Evolutionary conservation across 2,797 vertebrate species (phyloP).

Genomic region (Pseudochaenichthys georgianus): DNA sequence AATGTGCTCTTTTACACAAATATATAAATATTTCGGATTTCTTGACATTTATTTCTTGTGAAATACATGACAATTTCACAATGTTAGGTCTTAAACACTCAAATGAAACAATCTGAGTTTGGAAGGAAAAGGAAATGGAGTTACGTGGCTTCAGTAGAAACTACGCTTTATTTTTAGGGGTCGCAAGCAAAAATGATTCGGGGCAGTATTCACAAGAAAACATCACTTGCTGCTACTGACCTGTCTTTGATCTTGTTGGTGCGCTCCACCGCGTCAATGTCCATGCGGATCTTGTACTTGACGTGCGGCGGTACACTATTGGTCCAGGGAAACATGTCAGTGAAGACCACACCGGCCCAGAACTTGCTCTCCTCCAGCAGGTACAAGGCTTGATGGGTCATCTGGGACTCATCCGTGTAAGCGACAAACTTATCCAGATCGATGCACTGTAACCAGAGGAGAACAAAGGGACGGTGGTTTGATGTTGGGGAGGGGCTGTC

Average conservation of each 20-base stretch:
- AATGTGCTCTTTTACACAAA: too few relatives aligned
- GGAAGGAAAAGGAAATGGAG: not conserved
- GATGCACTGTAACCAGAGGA: slow-evolving; percentile 86
- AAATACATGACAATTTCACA: not conserved
- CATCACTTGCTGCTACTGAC: slow-evolving; percentile 80
- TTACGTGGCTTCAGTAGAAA: not conserved
- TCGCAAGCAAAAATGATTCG: slow-evolving; percentile 77
- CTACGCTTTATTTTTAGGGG: not conserved
- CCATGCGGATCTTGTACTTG: slow-evolving; percentile 96
- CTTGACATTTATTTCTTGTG: not conserved
- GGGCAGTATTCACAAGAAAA: not conserved
- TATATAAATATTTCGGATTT: not conserved
- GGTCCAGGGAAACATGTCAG: slow-evolving; percentile 87
- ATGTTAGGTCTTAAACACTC: not conserved
- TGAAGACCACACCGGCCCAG: slow-evolving; percentile 94
- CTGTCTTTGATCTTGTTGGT: slow-evolving; percentile 98
- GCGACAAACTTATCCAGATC: slow-evolving; percentile 95
- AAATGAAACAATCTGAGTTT: not conserved
- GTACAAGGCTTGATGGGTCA: slow-evolving; percentile 88
- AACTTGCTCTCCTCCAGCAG: slow-evolving; percentile 93
- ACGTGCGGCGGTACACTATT: slow-evolving; percentile 86
- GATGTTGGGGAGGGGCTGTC: not conserved
- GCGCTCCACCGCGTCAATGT: slow-evolving; percentile 94
- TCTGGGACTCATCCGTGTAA: slow-evolving; percentile 88
- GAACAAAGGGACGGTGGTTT: not conserved